phyloP scores from a whole-genome alignment of 2,797 vertebrate species.

The Clamator glandarius region DNA sequence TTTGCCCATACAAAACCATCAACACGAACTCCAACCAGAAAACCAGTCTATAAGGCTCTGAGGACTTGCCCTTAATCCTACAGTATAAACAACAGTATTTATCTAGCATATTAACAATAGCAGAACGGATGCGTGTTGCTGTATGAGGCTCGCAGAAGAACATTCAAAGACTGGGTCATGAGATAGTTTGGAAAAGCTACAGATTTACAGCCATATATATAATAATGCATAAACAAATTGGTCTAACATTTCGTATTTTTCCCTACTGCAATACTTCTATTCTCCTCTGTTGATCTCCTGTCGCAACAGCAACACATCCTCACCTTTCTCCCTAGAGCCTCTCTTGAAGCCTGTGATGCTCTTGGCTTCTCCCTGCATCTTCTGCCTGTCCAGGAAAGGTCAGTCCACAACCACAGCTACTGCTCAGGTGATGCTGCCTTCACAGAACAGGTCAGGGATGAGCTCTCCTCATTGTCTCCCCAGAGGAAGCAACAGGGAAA shows the following conservation, averaged over 20 bases:
- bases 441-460: background rate
- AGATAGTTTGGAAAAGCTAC: background rate
- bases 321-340: background rate
- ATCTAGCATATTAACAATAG: background rate
- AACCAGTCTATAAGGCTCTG: background rate
- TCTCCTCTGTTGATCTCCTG: background rate
- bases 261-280: too few species aligned
- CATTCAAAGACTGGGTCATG: background rate
- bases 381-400: background rate
- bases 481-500: background rate
- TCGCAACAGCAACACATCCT: background rate
- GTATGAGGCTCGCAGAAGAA: background rate
- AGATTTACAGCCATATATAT: background rate
- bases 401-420: background rate
- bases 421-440: background rate
- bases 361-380: background rate
- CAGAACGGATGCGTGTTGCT: background rate
- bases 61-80: background rate
- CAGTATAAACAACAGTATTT: constrained; percentile 40
- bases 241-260: background rate
- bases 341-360: background rate
- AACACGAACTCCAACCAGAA: background rate
- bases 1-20: background rate
- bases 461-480: background rate
- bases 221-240: background rate